Percentiles rank a stretch among this genome's conserved stretches.
These are phyloP conservation scores for Drosophila differens DNA, from an alignment of 2,888 invertebrate genomes.

Conservation along the genomic window DNA sequence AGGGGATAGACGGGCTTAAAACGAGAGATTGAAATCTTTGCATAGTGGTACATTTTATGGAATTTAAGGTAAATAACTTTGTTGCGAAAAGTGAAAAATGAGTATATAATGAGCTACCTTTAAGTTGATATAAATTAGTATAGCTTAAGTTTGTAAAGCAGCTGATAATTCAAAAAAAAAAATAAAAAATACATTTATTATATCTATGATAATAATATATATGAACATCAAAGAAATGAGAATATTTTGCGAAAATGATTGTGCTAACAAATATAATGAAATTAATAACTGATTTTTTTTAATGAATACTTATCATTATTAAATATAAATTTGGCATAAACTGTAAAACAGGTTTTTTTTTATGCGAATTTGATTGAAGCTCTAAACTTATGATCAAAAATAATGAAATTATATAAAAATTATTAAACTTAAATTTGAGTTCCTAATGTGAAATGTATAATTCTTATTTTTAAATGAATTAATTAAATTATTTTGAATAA, in stretches of 20 bases:
- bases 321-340: background rate
- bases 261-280: background rate
- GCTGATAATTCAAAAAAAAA: background rate
- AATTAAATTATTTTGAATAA: background rate
- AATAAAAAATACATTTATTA: background rate
- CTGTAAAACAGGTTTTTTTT: background rate
- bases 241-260: no score
- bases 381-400: background rate
- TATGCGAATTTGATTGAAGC: background rate
- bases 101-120: background rate
- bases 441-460: background rate
- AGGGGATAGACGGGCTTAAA: slow-evolving; percentile 26
- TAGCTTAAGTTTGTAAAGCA: background rate
- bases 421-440: background rate
- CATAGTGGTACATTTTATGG: slow-evolving; percentile 23
- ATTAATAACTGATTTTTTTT: background rate
- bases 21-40: slow-evolving; percentile 10
- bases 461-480: no score
- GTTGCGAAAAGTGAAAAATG: background rate
- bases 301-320: background rate
- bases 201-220: no score
- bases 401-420: background rate
- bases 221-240: no score
- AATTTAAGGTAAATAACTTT: background rate
- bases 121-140: background rate